Percentiles rank a stretch among this genome's conserved stretches.
Conservation (phyloP, 2,797 vertebrate species). For the Peromyscus eremicus region DNA sequence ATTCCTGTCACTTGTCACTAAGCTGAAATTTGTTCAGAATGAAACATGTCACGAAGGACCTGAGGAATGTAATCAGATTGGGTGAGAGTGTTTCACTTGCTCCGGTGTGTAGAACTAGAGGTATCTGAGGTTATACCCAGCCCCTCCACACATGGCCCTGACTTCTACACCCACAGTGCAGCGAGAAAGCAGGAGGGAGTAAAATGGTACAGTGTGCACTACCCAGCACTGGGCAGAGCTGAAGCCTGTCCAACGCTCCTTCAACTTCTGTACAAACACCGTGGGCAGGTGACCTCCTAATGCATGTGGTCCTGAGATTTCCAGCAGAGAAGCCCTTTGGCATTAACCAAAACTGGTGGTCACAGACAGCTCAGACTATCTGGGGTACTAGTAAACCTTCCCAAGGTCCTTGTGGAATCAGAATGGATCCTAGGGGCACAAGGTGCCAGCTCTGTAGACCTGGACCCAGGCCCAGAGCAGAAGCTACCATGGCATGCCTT, state of each 20-base stretch:
- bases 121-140: background rate
- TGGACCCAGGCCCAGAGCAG: background rate
- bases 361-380: rapidly evolving
- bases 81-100: background rate
- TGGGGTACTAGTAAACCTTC: background rate
- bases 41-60: slow-evolving; percentile 13
- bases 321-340: background rate
- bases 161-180: rapidly evolving
- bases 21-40: slow-evolving; percentile 6
- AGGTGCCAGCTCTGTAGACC: rapidly evolving
- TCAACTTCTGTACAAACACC: slow-evolving; percentile 43
- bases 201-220: background rate
- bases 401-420: rapidly evolving
- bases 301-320: background rate
- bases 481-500: background rate
- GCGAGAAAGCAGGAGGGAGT: rapidly evolving
- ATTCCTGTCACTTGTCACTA: background rate
- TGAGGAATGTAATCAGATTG: background rate
- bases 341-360: slow-evolving; percentile 20
- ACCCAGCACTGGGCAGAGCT: background rate
- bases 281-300: background rate
- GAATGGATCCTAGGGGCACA: rapidly evolving
- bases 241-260: background rate
- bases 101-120: background rate
- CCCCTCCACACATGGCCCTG: background rate